Conservation (phyloP, 1,140 invertebrate genomes). For the Penaeus chinensis region DNA sequence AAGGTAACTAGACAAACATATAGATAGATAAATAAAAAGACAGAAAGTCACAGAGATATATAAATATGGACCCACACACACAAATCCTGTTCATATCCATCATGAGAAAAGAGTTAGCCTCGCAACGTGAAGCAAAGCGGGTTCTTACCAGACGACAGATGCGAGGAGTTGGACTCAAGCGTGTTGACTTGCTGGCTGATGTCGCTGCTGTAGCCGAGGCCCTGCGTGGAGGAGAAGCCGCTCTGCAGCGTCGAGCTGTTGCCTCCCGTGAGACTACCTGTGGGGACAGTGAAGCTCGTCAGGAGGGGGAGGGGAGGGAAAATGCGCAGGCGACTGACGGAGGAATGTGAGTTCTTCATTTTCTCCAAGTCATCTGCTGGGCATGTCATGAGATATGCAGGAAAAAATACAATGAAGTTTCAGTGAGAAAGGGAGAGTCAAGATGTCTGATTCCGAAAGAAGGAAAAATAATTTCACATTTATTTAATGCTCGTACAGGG, state of each 20-base stretch:
- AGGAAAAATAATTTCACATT: no score
- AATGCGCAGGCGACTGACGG: not conserved
- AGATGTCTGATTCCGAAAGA: no score
- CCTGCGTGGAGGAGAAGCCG: constrained; percentile 40
- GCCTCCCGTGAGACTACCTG: constrained; percentile 48
- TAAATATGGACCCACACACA: no score
- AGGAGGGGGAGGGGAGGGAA: not conserved
- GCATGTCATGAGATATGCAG: not conserved
- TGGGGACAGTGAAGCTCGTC: not conserved
- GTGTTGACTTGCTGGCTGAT: constrained; percentile 48
- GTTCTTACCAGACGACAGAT: constrained; percentile 43
- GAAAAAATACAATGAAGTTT: not conserved
- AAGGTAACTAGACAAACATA: no score
- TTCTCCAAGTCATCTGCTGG: not conserved
- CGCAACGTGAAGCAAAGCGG: not conserved
- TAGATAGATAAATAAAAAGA: no score
- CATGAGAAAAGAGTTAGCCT: not conserved
- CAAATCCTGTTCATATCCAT: no score
- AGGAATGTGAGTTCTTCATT: not conserved
- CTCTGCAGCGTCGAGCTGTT: constrained; percentile 48
- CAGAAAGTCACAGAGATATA: no score
- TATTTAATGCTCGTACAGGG: no score
- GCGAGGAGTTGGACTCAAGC: constrained; percentile 41
- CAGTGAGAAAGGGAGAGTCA: no score
- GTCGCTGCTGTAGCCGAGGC: constrained; percentile 45